Conservation (phyloP, 2,888 invertebrate genomes). For the Eristalinus aeneus region DNA sequence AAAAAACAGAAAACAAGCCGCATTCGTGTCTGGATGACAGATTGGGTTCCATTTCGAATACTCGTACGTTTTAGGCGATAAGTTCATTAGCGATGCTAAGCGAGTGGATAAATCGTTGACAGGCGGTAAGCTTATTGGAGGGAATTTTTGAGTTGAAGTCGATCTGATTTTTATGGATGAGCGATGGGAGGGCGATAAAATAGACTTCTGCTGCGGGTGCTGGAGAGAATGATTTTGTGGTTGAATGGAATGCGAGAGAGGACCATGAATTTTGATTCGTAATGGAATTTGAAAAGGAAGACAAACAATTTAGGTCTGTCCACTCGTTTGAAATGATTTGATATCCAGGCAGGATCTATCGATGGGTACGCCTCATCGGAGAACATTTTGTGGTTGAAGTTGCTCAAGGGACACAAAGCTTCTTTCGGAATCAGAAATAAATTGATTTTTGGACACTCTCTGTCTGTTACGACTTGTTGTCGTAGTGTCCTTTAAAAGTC, state of each 20-base stretch:
- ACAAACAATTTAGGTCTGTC: too few species aligned
- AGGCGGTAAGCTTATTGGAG: neutral
- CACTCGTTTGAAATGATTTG: too few species aligned
- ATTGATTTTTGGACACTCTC: too few species aligned
- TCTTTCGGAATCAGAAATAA: too few species aligned
- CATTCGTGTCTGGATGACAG: neutral
- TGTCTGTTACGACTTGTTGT: too few species aligned
- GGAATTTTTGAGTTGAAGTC: neutral
- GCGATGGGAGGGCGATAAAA: neutral
- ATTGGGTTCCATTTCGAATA: neutral
- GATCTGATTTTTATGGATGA: neutral
- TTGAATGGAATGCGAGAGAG: neutral
- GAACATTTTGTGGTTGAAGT: too few species aligned
- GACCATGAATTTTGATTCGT: neutral
- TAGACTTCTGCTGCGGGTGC: neutral
- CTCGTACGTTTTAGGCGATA: constrained; percentile 14
- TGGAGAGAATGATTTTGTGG: neutral
- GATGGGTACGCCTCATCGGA: too few species aligned
- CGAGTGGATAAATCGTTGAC: constrained; percentile 29
- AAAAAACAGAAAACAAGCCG: neutral
- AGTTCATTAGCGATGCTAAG: constrained; percentile 36
- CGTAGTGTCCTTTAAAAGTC: too few species aligned
- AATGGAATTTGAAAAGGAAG: neutral
- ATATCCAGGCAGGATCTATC: too few species aligned
- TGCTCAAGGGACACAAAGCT: too few species aligned